Percentiles rank a stretch among this genome's conserved stretches.
These are phyloP conservation scores for Linnaemya vulpina DNA, from an alignment of 2,888 invertebrate species.

Conservation along the genomic window DNA sequence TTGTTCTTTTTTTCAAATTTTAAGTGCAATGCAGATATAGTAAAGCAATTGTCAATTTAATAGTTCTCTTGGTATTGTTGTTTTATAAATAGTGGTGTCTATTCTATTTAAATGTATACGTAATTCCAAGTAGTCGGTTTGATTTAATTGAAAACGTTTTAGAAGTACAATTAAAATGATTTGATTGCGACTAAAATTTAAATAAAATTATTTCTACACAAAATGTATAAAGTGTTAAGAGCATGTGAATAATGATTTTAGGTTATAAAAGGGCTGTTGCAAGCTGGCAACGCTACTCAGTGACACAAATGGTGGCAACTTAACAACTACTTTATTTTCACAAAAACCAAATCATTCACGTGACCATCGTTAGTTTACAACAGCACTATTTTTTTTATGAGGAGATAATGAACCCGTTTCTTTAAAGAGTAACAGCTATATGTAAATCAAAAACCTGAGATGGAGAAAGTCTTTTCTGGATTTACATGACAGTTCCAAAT, in stretches of 20 bases:
- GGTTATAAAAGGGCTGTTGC: not conserved
- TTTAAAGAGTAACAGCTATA: too few species aligned
- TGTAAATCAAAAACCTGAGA: too few species aligned
- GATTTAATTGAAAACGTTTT: constrained; percentile 9
- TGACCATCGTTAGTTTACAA: too few species aligned
- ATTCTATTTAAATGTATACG: constrained; percentile 1
- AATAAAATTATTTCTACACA: not conserved
- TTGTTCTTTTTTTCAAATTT: constrained; percentile 46
- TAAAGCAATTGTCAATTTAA: constrained; percentile 8
- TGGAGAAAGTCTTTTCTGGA: too few species aligned
- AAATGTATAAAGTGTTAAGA: not conserved
- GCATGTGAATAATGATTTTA: not conserved
- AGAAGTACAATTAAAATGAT: not conserved
- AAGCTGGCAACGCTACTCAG: too few species aligned
- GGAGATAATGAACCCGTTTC: too few species aligned
- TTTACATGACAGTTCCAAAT: too few species aligned
- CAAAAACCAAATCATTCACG: too few species aligned
- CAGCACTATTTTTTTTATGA: too few species aligned
- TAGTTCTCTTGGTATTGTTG: not conserved
- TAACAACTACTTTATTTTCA: too few species aligned
- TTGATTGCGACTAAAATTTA: not conserved
- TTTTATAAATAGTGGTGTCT: not conserved
- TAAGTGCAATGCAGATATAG: not conserved
- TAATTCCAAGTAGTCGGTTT: not conserved
- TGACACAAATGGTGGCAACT: too few species aligned